These are phyloP conservation scores for Leptosomus discolor DNA, from an alignment of 2,113 vertebrate species.

Conservation along the genomic window DNA sequence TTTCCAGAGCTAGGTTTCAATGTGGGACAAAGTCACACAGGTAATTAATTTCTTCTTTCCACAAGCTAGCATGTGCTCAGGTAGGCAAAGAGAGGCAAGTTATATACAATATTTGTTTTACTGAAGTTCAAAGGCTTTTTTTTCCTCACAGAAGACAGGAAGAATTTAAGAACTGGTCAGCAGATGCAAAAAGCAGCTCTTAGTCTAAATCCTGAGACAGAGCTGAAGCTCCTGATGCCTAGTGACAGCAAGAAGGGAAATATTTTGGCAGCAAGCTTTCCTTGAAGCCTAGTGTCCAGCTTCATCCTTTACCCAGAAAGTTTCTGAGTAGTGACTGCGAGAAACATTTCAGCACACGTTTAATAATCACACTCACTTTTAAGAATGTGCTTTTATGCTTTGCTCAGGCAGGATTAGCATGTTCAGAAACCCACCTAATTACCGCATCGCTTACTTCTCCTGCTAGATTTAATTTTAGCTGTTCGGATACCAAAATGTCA, in stretches of 20 bases:
- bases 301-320: not conserved
- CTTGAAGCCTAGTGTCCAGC: not conserved
- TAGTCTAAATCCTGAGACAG: not conserved
- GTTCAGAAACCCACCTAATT: not conserved
- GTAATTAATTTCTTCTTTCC: slow-evolving; percentile 9
- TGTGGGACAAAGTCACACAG: not conserved
- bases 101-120: not conserved
- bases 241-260: not conserved
- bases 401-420: not conserved
- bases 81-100: not conserved
- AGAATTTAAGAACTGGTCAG: not conserved
- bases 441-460: not conserved
- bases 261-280: not conserved
- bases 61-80: not conserved
- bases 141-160: not conserved
- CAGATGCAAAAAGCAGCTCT: not conserved
- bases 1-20: slow-evolving; percentile 9
- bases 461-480: not conserved
- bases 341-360: not conserved
- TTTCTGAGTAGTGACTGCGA: not conserved
- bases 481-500: not conserved
- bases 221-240: not conserved
- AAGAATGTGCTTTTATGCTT: not conserved
- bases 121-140: not conserved
- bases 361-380: not conserved